Evolutionary conservation across 2,888 invertebrate species (phyloP).

Genomic region (Diarsia mendica): DNA sequence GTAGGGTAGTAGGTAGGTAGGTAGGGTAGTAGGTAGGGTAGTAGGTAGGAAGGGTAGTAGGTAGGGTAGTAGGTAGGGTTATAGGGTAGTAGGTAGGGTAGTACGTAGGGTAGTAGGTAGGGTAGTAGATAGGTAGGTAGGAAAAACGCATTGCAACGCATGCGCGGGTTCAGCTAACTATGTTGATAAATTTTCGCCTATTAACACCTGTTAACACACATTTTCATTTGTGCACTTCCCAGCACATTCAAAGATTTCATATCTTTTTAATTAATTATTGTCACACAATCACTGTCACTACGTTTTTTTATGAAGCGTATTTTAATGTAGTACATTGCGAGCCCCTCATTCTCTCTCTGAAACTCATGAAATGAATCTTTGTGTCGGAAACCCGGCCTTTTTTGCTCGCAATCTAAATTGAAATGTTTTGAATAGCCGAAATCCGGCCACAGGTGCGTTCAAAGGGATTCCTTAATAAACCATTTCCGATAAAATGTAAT

Average conservation of each 20-base stretch:
- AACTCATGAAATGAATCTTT: conserved; percentile 72
- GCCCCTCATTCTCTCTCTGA: conserved; percentile 26
- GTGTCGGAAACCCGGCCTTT: conserved; percentile 67
- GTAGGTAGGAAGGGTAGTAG: too few species aligned
- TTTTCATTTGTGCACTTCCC: background rate
- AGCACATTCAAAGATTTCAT: background rate
- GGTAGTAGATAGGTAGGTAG: too few species aligned
- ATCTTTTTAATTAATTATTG: background rate
- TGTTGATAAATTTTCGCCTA: too few species aligned
- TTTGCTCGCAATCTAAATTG: conserved; percentile 72
- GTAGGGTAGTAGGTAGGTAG: too few species aligned
- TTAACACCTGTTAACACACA: background rate
- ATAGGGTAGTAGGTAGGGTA: too few species aligned
- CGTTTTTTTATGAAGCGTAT: conserved; percentile 19
- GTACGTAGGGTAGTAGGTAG: too few species aligned
- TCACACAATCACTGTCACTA: background rate
- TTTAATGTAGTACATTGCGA: conserved; percentile 28
- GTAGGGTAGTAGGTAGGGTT: too few species aligned
- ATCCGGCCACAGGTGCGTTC: conserved; percentile 75
- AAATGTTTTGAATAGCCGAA: conserved; percentile 80
- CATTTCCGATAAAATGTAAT: conserved; percentile 68
- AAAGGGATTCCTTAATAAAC: conserved; percentile 77
- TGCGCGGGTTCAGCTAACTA: too few species aligned
- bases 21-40: too few species aligned
- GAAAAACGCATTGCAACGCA: too few species aligned